Evolutionary conservation across 2,797 vertebrate species (phyloP).

Genomic region (Myiothlypis coronata): DNA sequence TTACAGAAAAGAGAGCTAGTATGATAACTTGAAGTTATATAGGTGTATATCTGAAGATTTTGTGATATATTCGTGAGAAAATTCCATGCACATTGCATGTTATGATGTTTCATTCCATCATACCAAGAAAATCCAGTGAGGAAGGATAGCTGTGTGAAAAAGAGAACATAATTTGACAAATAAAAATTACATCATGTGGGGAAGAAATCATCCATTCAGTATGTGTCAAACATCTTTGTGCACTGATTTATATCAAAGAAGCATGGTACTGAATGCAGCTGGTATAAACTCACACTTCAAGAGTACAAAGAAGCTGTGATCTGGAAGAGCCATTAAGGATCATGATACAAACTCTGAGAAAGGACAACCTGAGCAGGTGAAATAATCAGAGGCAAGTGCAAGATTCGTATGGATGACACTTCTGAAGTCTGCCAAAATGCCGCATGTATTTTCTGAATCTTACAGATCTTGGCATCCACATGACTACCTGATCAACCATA

Average conservation of each 20-base stretch:
- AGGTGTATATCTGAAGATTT: neutral
- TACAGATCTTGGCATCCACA: neutral
- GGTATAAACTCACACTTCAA: neutral
- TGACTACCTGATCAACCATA: neutral
- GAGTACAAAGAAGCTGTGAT: neutral
- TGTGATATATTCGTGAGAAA: neutral
- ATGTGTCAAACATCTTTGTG: neutral
- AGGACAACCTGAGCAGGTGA: neutral
- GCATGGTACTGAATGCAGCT: neutral
- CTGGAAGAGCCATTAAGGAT: neutral
- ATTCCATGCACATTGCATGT: neutral
- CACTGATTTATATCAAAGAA: neutral
- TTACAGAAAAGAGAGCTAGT: neutral
- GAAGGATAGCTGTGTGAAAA: neutral
- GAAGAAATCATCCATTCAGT: neutral
- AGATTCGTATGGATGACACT: neutral
- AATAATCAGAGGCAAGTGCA: neutral
- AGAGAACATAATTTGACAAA: neutral
- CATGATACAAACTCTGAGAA: neutral
- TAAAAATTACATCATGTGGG: accelerated
- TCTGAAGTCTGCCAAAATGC: neutral
- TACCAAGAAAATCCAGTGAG: neutral
- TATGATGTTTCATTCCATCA: neutral
- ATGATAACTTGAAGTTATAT: neutral
- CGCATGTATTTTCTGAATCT: neutral